phyloP scores from a whole-genome alignment of 2,888 invertebrate genomes.

The Anoncus sp. region DNA sequence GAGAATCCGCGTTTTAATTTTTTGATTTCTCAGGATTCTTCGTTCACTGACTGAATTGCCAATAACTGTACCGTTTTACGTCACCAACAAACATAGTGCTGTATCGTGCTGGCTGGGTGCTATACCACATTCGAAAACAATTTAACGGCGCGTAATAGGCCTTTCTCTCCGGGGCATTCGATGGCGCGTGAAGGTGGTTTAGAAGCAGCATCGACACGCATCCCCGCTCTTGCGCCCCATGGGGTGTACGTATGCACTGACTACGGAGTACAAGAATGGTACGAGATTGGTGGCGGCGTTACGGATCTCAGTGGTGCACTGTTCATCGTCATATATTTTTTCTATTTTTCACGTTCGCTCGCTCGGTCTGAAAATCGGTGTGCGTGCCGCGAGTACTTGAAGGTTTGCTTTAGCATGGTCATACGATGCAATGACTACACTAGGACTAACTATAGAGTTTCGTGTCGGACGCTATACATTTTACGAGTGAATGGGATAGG shows the following conservation, averaged over 20 bases:
- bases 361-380: conserved; percentile 3
- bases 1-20: no score
- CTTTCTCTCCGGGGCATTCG: conserved; percentile 67
- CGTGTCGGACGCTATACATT: conserved; percentile 55
- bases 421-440: conserved; percentile 51
- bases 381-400: conserved; percentile 54
- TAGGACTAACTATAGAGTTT: conserved; percentile 41
- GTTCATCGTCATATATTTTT: conserved; percentile 28
- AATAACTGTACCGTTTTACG: conserved; percentile 14
- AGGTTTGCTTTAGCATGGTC: conserved; percentile 20
- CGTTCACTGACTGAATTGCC: conserved; percentile 17
- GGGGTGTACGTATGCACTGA: conserved; percentile 61
- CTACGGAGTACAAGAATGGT: conserved; percentile 63
- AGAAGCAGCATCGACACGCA: conserved; percentile 69
- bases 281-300: conserved; percentile 73
- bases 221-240: conserved; percentile 68
- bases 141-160: conserved; percentile 73
- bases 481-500: conserved; percentile 39
- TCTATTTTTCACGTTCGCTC: conserved; percentile 14
- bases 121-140: conserved; percentile 74
- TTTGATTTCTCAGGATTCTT: no score
- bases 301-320: conserved; percentile 68
- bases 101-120: conserved; percentile 23
- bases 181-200: conserved; percentile 74
- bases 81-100: conserved; percentile 11